Percentiles rank a stretch among this genome's conserved stretches.
phyloP scores from a whole-genome alignment of 2,888 invertebrate genomes.

The Zonitis immaculata region DNA sequence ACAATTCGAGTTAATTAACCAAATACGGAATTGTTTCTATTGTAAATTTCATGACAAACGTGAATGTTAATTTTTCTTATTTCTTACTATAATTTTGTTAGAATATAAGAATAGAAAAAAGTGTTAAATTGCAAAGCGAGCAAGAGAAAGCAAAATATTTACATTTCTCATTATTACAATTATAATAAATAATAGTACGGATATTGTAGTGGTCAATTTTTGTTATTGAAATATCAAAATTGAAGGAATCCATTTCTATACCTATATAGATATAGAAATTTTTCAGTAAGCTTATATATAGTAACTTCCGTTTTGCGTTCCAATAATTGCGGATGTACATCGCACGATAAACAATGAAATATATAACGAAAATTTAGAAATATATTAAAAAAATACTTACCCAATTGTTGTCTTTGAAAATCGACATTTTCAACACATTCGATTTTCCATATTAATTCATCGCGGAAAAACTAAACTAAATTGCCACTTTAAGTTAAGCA shows the following conservation, averaged over 20 bases:
- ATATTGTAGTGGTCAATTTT: too few species aligned
- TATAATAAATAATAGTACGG: too few species aligned
- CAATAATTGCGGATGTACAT: constrained; percentile 17
- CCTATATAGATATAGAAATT: background rate
- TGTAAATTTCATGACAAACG: background rate
- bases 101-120: too few species aligned
- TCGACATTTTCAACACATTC: constrained; percentile 51
- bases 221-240: too few species aligned
- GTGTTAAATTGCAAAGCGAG: too few species aligned
- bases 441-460: too few species aligned
- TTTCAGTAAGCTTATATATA: too few species aligned
- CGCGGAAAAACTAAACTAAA: too few species aligned
- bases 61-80: background rate
- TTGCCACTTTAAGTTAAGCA: too few species aligned
- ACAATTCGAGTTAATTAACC: background rate
- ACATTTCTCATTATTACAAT: too few species aligned
- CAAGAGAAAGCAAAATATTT: too few species aligned
- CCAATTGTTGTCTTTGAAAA: constrained; percentile 59
- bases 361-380: background rate
- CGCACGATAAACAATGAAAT: constrained; percentile 3
- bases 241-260: background rate
- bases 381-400: constrained; percentile 41
- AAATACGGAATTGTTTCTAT: background rate
- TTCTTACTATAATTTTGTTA: too few species aligned
- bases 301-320: constrained; percentile 16